Base-by-base conservation (phyloP, 2,888 invertebrate species). In the Patella ulyssiponensis region DNA sequence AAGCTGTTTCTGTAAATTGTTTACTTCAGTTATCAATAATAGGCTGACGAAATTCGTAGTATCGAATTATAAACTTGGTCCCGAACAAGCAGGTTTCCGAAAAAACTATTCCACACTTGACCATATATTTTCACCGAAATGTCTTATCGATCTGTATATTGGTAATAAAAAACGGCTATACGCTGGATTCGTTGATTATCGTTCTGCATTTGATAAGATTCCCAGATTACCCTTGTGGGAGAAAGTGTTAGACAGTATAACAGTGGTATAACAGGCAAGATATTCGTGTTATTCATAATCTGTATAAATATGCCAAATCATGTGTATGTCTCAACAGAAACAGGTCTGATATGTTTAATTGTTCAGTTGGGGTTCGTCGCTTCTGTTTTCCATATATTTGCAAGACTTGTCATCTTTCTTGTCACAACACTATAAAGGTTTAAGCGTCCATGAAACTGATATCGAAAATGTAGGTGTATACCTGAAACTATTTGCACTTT, bases 1-100 rank as follows among this genome's bases (percentile, higher is more conserved):
- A 64, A 72, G 52, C 33, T 77, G 69, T 69, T 51, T 77, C 14
- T 5, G 69, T 58, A 74, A 74, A 64, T 17, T 77, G 2, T 73
- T 73, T 27, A 77, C 77, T 9, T 44, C 73, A 20, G 64, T 77
- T 56, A 44, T 73, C 44, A 77, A 77, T 73, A 44, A 23, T 23
- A 23, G 69, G 20, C 64, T 77, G 9, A 69, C 17, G 17, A 9
- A 77, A 33, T 73, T 58, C 73, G 20, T 58, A 58, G 77, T 73
- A 14, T 17, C 12, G 20, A 64, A 11, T 58, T 14, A 69, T 56
- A 44, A 64, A 2, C 23, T 77, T 3, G 52, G 44, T 14, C 64
- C 64, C 58, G 69, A 72, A 52, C 77, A 77, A 69, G 51, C 72
- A 23, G 74, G 74, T 33, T 74, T 74, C 58, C 72, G 51, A 9